A percentile compares a stretch with the other conserved stretches of the same genome.
These are phyloP conservation scores for Anaspis maculata DNA, from an alignment of 2,888 invertebrate genomes.

Conservation along the genomic window DNA sequence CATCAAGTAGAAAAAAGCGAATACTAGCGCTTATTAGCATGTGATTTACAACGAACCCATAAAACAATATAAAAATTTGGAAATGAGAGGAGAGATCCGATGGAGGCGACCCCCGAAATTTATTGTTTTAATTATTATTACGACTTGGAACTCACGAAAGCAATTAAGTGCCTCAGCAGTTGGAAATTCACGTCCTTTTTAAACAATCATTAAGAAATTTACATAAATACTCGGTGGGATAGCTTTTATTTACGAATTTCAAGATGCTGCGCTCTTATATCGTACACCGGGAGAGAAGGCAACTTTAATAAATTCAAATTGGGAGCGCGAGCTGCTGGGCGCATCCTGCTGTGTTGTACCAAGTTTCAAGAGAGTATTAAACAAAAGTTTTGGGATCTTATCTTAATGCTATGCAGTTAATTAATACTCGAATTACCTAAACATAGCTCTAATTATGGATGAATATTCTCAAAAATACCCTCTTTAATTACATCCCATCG, in stretches of 20 bases:
- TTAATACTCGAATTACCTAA: conserved; percentile 36
- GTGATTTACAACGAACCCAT: conserved; percentile 1
- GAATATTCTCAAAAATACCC: conserved; percentile 30
- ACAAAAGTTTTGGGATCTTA: conserved; percentile 25
- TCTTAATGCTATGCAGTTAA: conserved; percentile 33
- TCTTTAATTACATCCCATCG: conserved; percentile 28
- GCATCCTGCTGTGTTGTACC: not conserved
- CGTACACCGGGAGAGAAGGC: conserved; percentile 7
- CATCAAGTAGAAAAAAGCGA: no score
- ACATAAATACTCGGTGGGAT: conserved; percentile 25
- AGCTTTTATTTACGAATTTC: conserved; percentile 24
- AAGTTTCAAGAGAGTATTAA: conserved; percentile 15
- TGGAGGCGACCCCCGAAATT: conserved; percentile 6
- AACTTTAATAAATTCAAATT: conserved; percentile 28
- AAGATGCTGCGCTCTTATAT: no score
- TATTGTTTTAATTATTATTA: conserved; percentile 11
- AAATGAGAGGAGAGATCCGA: no score
- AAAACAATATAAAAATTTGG: conserved; percentile 7
- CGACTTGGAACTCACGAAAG: conserved; percentile 6
- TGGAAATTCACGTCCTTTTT: conserved; percentile 18
- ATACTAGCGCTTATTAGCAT: no score
- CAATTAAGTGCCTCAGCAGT: conserved; percentile 21
- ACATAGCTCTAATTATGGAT: conserved; percentile 33
- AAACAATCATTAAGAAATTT: conserved; percentile 25
- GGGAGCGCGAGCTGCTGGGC: conserved; percentile 15